Conservation (phyloP, 35 echinoderm and acorn worm species). For the Diadema setosum region DNA sequence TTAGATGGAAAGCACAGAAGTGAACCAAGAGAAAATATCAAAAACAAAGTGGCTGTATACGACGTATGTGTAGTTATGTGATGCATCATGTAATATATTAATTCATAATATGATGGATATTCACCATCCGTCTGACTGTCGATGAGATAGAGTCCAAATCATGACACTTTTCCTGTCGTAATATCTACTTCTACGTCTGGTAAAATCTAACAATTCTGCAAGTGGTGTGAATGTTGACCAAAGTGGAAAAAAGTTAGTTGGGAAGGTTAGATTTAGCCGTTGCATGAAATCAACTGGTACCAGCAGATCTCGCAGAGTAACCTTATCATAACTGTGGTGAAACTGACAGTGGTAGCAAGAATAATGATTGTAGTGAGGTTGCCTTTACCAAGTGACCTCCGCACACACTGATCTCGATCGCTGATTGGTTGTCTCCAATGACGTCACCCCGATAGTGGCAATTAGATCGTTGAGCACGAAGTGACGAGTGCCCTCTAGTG, state of each 20-base stretch:
- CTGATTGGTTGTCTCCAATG: background rate
- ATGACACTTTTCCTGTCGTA: background rate
- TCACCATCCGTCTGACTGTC: background rate
- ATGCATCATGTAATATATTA: background rate
- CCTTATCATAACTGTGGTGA: background rate
- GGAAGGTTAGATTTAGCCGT: too few species aligned
- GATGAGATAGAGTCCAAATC: background rate
- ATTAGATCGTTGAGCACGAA: background rate
- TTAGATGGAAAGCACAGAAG: background rate
- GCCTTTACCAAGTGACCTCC: background rate
- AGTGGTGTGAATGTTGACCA: too few species aligned
- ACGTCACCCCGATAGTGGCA: background rate
- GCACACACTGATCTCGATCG: background rate
- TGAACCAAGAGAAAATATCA: background rate
- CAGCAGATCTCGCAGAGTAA: too few species aligned
- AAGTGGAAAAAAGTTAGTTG: too few species aligned
- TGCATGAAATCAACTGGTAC: too few species aligned
- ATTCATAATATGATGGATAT: background rate
- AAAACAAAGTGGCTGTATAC: background rate
- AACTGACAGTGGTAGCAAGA: background rate
- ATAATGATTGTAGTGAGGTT: background rate
- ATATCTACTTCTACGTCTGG: too few species aligned
- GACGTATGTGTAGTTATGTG: background rate
- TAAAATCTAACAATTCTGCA: too few species aligned
- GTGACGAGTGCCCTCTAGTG: background rate